These are phyloP conservation scores for Ariopsis seemanni DNA, from an alignment of 2,113 vertebrate genomes.

Conservation along the genomic window DNA sequence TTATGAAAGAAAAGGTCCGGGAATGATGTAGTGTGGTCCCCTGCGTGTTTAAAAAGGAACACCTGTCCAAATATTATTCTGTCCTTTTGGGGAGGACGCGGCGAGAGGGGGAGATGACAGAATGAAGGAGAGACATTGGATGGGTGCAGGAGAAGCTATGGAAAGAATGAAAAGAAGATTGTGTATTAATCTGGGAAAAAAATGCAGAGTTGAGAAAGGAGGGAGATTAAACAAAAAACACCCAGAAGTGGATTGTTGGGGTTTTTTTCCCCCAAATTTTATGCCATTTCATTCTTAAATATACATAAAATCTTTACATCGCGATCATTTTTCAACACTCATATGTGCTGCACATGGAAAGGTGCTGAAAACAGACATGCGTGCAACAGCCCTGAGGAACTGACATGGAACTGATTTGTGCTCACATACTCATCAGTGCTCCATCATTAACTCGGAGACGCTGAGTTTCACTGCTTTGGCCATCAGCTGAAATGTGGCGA, in stretches of 20 bases:
- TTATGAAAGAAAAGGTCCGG: constrained; percentile 40
- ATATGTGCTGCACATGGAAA: background rate
- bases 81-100: constrained; percentile 57
- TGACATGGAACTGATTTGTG: constrained; percentile 60
- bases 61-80: constrained; percentile 79
- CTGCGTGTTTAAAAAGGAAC: constrained; percentile 66
- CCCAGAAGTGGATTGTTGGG: background rate
- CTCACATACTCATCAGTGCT: constrained; percentile 51
- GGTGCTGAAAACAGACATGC: background rate
- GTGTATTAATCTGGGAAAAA: constrained; percentile 24
- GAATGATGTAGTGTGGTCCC: constrained; percentile 44
- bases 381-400: constrained; percentile 6
- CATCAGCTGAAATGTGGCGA: constrained; percentile 57
- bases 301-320: background rate
- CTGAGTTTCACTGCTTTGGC: constrained; percentile 54
- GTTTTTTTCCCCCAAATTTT: background rate
- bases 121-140: constrained; percentile 51
- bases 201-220: constrained; percentile 2
- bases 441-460: constrained; percentile 61
- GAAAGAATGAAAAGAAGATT: constrained; percentile 52
- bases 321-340: background rate
- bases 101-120: constrained; percentile 48
- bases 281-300: background rate
- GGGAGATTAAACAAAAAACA: constrained; percentile 24
- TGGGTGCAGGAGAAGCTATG: constrained; percentile 41